Evolutionary conservation across 2,797 vertebrate genomes (phyloP), one percentile per base, ranked within the genome.

Genomic region (Numenius phaeopus): DNA sequence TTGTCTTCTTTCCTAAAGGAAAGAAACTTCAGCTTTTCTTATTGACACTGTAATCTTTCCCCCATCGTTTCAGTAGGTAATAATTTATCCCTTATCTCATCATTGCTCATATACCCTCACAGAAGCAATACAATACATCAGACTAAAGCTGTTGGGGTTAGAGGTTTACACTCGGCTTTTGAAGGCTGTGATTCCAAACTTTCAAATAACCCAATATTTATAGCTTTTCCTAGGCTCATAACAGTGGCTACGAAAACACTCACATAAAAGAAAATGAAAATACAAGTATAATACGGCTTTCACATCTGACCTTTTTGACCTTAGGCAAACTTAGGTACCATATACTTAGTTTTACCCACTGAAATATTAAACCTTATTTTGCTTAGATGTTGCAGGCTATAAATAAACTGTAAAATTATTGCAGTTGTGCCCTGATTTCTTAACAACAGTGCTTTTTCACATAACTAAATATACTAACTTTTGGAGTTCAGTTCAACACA

Each of bases 181-280:
- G 65, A 91, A 87, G 65, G 42, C 72, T 81, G 57, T 61, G 83
- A 81, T 69, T 91, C 54, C 69, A 83, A 81, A 50, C 76, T 69
- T 91, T 58, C 78, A 77, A 89, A 61, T 65, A 91, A 87, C 29
- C 54, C 21, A 55, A 4, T 59, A 95, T 94, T 96, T 83, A 54
- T 27, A 87, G 71, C 34, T 83, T 89, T 67, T 81, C 44, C 54
- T 75, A 61, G 71, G 32, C 39, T 89, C 50, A 0, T 71, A 90
- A 78, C 32, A 83, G 61, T 24, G 71, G 44, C 87, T 91, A 61
- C 44, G 88, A 81, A 83, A 91, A 52, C 14, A 55, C 32, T 9
- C 34, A 39, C 27, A 78, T 57, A 73, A 87, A 94, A 92, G 37
- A 87, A 95, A 69, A 72, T n/a, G 69, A 81, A 88, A 94, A 91